A percentile compares a stretch with the other conserved stretches of the same genome.
Evolutionary conservation across 2,113 vertebrate genomes (phyloP).

Genomic region (Danio rerio): DNA sequence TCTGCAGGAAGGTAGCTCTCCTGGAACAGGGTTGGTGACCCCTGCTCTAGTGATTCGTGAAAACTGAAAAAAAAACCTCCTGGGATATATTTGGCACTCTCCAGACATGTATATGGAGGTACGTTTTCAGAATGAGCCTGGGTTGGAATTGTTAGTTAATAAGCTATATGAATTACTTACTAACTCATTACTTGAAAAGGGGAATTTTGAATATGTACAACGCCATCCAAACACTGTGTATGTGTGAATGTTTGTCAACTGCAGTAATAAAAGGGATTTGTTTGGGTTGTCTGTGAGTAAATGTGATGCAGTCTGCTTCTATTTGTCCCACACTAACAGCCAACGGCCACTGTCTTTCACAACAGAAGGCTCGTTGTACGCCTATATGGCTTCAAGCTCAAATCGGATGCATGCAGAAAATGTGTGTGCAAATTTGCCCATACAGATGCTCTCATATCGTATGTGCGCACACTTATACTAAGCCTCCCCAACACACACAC

Average conservation of each 20-base stretch:
- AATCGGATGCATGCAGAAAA: slow-evolving; percentile 16
- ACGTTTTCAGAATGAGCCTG: too few relatives aligned
- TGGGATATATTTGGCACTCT: too few relatives aligned
- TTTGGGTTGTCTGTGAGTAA: slow-evolving; percentile 22
- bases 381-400: slow-evolving; percentile 23
- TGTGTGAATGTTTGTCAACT: not conserved
- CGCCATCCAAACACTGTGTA: not conserved
- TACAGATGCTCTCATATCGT: not conserved
- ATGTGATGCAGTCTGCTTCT: slow-evolving; percentile 31
- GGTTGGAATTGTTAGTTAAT: not conserved
- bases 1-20: too few relatives aligned
- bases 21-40: too few relatives aligned
- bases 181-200: not conserved
- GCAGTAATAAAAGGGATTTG: slow-evolving; percentile 9
- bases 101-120: too few relatives aligned
- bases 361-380: slow-evolving; percentile 23
- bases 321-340: slow-evolving; percentile 20
- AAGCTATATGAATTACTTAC: not conserved
- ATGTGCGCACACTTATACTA: not conserved
- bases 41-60: too few relatives aligned
- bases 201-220: not conserved
- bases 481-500: not conserved
- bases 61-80: too few relatives aligned
- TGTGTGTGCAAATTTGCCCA: slow-evolving; percentile 27
- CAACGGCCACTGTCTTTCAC: slow-evolving; percentile 15